phyloP scores from a whole-genome alignment of 2,113 vertebrate genomes.

The Silurus meridionalis region DNA sequence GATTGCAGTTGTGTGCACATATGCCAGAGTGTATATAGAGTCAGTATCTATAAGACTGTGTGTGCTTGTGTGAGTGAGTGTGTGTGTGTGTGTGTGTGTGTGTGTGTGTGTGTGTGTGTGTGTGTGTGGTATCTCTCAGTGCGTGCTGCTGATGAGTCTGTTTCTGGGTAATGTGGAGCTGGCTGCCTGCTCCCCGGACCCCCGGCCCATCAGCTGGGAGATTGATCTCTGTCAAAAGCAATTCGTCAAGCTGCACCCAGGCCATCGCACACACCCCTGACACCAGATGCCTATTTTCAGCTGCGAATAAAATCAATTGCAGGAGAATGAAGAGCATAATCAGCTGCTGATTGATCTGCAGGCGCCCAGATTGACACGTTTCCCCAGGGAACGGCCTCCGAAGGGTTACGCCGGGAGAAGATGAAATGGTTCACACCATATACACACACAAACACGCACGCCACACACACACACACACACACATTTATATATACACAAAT shows the following conservation, averaged over 20 bases:
- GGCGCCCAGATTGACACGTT: slow-evolving; percentile 62
- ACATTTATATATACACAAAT: slow-evolving; percentile 12
- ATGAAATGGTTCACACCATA: slow-evolving; percentile 42
- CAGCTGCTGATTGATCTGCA: slow-evolving; percentile 66
- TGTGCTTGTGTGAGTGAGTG: slow-evolving; percentile 12
- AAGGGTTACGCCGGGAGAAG: slow-evolving; percentile 57
- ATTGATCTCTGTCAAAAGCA: slow-evolving; percentile 72
- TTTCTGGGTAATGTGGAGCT: slow-evolving; percentile 53
- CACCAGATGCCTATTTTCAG: slow-evolving; percentile 66
- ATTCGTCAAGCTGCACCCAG: slow-evolving; percentile 59
- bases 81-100: slow-evolving; percentile 15
- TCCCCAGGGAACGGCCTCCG: slow-evolving; percentile 57
- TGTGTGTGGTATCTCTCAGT: slow-evolving; percentile 21
- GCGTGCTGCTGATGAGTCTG: slow-evolving; percentile 34
- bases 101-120: slow-evolving; percentile 14
- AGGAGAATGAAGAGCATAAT: slow-evolving; percentile 65
- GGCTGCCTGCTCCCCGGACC: slow-evolving; percentile 54
- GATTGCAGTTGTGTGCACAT: neutral
- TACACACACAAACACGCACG: slow-evolving; percentile 5
- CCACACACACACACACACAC: neutral
- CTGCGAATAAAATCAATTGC: slow-evolving; percentile 67
- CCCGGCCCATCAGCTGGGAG: slow-evolving; percentile 64
- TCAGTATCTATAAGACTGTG: neutral
- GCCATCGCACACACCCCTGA: slow-evolving; percentile 49
- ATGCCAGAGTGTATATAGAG: neutral